Conservation (phyloP, 2,113 vertebrate genomes). For the Gulo gulo region DNA sequence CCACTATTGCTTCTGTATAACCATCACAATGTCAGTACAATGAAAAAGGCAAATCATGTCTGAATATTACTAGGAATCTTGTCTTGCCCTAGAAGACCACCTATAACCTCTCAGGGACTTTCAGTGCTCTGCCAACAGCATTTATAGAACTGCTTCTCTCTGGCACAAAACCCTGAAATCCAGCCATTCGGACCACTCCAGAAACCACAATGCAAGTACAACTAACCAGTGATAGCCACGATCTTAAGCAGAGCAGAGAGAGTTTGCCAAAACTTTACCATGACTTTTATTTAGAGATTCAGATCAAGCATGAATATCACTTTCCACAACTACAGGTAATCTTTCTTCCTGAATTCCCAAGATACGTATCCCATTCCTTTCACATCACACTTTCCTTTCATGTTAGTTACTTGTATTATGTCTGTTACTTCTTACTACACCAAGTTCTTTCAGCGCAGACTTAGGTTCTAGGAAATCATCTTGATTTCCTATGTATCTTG, state of each 20-base stretch:
- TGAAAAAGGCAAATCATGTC: background rate
- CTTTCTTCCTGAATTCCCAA: background rate
- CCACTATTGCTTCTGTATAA: background rate
- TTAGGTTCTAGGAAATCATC: background rate
- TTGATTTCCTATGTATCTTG: background rate
- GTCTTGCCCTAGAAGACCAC: background rate
- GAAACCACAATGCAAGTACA: background rate
- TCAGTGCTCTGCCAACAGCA: background rate
- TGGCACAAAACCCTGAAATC: background rate
- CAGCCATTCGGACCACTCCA: background rate
- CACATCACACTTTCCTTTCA: background rate
- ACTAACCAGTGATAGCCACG: background rate
- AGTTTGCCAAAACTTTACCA: background rate
- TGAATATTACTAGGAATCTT: background rate
- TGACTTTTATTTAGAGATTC: background rate
- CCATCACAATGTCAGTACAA: background rate
- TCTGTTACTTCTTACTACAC: background rate
- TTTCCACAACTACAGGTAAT: background rate
- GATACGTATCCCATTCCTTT: background rate
- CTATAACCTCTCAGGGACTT: background rate
- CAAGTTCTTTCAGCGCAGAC: background rate
- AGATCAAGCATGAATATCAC: background rate
- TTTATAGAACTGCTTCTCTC: background rate
- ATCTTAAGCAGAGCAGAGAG: background rate
- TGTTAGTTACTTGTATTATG: background rate